phyloP scores from a whole-genome alignment of 2,797 vertebrate species.

The Natrix natrix region DNA sequence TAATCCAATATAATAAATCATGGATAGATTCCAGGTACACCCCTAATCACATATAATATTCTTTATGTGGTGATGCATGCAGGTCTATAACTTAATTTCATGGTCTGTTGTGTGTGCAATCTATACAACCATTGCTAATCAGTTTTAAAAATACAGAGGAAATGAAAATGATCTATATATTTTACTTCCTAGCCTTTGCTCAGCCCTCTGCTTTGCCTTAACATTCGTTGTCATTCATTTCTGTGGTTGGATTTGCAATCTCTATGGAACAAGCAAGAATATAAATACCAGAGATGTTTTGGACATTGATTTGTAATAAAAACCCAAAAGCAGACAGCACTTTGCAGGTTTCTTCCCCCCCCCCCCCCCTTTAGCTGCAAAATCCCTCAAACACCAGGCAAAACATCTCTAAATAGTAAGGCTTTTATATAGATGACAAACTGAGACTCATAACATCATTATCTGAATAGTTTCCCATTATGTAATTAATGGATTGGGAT shows the following conservation, averaged over 20 bases:
- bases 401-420: background rate
- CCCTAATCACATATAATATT: background rate
- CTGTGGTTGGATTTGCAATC: constrained; percentile 53
- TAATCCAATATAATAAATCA: background rate
- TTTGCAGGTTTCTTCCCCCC: background rate
- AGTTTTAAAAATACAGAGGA: background rate
- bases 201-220: background rate
- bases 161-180: background rate
- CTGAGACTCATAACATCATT: background rate
- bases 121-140: background rate
- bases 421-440: background rate
- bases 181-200: background rate
- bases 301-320: background rate
- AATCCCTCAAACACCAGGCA: background rate
- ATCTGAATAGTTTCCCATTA: background rate
- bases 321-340: background rate
- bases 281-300: background rate
- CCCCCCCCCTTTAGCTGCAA: background rate
- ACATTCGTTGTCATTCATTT: constrained; percentile 5
- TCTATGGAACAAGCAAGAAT: background rate
- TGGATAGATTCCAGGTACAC: background rate
- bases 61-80: background rate
- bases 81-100: background rate
- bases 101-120: background rate
- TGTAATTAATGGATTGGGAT: background rate